Base-by-base conservation (phyloP, 1,140 invertebrate genomes). In the Schlechtendalia chinensis region DNA sequence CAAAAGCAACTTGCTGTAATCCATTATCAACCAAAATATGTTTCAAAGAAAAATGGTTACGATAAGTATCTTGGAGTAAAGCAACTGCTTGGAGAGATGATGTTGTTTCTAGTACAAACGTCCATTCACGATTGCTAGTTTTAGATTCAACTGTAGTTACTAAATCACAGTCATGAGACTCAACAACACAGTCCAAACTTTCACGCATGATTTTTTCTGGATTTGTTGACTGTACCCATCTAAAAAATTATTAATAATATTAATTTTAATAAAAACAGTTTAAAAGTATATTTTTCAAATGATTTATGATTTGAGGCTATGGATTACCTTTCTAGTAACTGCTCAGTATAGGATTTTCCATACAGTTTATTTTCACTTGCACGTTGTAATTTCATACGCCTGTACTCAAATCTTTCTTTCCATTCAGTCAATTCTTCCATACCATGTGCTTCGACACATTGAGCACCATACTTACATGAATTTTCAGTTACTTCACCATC, bases 401-500 rank as follows among this genome's bases (percentile, higher is more conserved):
- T 85, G 83, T 91, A 91, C 82, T 91, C 89, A 84, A 91, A 92
- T 71, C 92, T 86, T 83, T 92, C 89, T 83, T 90, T 89, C 93
- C 93, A 94, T 87, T 94, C 92, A 16, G 88, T 86, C 12, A 93
- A 85, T 84, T 94, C 93, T 72, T 91, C 90, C 75, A 88, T 84
- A 19, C 91, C 91, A 84, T 94, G 93, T 6, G 93, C 93, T 84
- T 91, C 89, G n/a, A 91, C 89, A 85, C 92, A 93, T 83, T 92
- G 91, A 19, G 89, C 87, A 24, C 91, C 91, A 83, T 91, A 90
- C 56, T 90, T 87, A 85, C 92, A 93, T 32, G 85, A 86, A 39
- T 88, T 88, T 54, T 79, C 81, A 16, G 75, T 53, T n/a, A 32
- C 81, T 59, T 81, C 81, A 14, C 86, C 85, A 59, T 89, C 89